These are phyloP conservation scores for Sebastes fasciatus DNA, from an alignment of 2,113 vertebrate species.

Conservation along the genomic window DNA sequence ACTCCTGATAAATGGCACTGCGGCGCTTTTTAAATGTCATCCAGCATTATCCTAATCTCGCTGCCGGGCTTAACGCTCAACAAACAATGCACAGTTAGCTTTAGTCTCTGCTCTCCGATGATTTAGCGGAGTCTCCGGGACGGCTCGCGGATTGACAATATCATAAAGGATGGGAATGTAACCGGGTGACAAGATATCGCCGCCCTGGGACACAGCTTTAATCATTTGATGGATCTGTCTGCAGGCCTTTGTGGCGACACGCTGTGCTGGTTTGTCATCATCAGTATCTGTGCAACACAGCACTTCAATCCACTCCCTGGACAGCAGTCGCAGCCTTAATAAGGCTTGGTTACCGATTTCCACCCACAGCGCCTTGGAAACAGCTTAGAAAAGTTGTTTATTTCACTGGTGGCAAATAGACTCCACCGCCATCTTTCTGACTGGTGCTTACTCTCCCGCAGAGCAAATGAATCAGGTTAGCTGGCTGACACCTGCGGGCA, in stretches of 20 bases:
- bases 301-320: slow-evolving; percentile 84
- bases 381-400: slow-evolving; percentile 48
- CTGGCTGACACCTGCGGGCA: slow-evolving; percentile 93
- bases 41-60: slow-evolving; percentile 57
- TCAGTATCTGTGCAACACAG: slow-evolving; percentile 30
- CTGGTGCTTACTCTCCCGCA: slow-evolving; percentile 72
- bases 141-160: slow-evolving; percentile 45
- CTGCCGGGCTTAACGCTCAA: slow-evolving; percentile 44
- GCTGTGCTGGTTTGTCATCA: slow-evolving; percentile 50
- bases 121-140: slow-evolving; percentile 20
- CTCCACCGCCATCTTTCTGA: background rate
- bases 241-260: slow-evolving; percentile 60
- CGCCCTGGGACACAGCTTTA: slow-evolving; percentile 52
- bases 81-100: slow-evolving; percentile 56
- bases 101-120: slow-evolving; percentile 34
- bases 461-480: slow-evolving; percentile 82
- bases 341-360: slow-evolving; percentile 45
- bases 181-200: slow-evolving; percentile 56
- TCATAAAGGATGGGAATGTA: slow-evolving; percentile 59
- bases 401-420: slow-evolving; percentile 42
- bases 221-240: slow-evolving; percentile 71
- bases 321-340: slow-evolving; percentile 51
- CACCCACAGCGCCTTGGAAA: slow-evolving; percentile 41
- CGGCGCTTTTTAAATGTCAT: slow-evolving; percentile 61
- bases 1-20: slow-evolving; percentile 52